Evolutionary conservation across 2,888 invertebrate species (phyloP).

Genomic region (Scotopteryx bipunctaria): DNA sequence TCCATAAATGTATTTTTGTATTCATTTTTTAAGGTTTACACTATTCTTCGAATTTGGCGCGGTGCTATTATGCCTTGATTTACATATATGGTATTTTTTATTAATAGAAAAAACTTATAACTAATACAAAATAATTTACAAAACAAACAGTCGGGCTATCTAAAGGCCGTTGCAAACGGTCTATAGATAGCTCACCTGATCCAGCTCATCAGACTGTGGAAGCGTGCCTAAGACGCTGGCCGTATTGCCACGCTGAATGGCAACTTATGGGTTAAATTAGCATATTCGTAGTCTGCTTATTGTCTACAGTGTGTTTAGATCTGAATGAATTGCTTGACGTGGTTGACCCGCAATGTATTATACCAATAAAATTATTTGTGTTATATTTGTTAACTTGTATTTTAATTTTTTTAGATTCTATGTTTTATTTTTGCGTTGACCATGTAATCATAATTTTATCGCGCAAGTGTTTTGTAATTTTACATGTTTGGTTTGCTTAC

Average conservation of each 20-base stretch:
- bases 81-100: too few species aligned
- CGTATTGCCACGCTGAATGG: too few species aligned
- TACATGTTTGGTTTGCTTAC: slow-evolving; percentile 3
- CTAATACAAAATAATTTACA: too few species aligned
- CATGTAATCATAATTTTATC: slow-evolving; percentile 9
- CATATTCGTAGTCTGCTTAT: slow-evolving; percentile 27
- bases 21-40: slow-evolving; percentile 40
- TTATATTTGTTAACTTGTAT: slow-evolving; percentile 9
- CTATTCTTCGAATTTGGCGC: slow-evolving; percentile 31
- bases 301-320: slow-evolving; percentile 44
- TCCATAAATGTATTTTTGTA: slow-evolving; percentile 55
- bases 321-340: slow-evolving; percentile 48
- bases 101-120: too few species aligned
- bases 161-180: too few species aligned
- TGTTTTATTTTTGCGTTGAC: slow-evolving; percentile 10
- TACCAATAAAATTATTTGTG: slow-evolving; percentile 27
- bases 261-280: too few species aligned
- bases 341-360: slow-evolving; percentile 30
- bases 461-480: slow-evolving; percentile 10
- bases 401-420: slow-evolving; percentile 5
- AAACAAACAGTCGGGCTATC: too few species aligned
- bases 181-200: too few species aligned
- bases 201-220: too few species aligned
- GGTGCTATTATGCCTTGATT: slow-evolving; percentile 42
- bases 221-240: too few species aligned